Base-by-base conservation (phyloP, 2,888 invertebrate species). In the Trichogramma dendrolimi region DNA sequence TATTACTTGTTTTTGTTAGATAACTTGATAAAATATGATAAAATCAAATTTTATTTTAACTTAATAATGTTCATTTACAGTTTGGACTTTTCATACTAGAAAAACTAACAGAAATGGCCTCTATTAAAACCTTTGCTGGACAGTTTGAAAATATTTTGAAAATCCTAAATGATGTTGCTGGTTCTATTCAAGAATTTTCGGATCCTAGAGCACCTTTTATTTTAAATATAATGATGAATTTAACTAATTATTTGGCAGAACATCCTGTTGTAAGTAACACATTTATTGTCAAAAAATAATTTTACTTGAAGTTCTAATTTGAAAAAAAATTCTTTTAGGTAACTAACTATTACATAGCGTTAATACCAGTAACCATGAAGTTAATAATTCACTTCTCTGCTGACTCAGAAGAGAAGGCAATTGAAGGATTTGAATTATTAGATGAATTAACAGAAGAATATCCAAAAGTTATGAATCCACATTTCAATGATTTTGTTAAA, bases 31-130 rank as follows among this genome's bases (percentile, higher is more conserved):
- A 27, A 2, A 27, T 27, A 2, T 38, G 48, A 41, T 55, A 41
- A 43, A 40, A 11, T 14, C 27, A 27, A 40, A 63, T 10, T 54
- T 48, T 7, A 55, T 44, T 8, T 39, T 14, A 61, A 58, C 8
- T 38, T 53, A 41, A 52, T 51, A 47, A 40, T 40, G 14, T 10
- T 38, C 44, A 58, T 52, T 62, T 63, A 10, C 73, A 88, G 86
- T 73, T 87, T 69, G 88, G 87, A 42, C 84, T 87, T 81, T 86
- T 84, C 70, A 85, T 87, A 14, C 80, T 91, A 70, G 85, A 87
- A 54, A 85, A 85, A 55, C 84, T 91, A 71, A 85, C 89, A 6
- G 87, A 89, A 72, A 81, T 86, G 10, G 86, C 90, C 5, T 85
- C 87, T 87, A 90, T 72, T 80, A 86, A 54, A 82, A 83, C n/a